Evolutionary conservation across 1,140 invertebrate genomes (phyloP).

Genomic region (Yoshiicerus persimilis): DNA sequence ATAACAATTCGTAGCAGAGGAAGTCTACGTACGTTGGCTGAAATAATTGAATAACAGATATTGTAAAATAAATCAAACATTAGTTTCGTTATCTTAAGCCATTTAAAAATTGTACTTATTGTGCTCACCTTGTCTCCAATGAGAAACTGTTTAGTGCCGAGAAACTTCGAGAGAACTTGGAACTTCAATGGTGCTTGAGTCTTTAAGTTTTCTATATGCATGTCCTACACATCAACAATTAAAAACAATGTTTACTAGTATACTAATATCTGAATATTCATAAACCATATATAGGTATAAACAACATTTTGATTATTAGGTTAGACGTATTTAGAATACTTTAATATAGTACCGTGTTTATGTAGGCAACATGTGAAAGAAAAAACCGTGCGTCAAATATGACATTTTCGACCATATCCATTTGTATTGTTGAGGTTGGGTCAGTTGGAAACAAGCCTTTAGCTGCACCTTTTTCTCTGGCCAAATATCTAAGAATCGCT

Average conservation of each 20-base stretch:
- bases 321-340: too few relatives aligned
- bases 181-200: neutral
- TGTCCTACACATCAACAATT: neutral
- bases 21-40: conserved; percentile 59
- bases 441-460: neutral
- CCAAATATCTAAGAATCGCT: conserved; percentile 28
- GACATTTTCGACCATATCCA: neutral
- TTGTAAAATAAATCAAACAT: too few relatives aligned
- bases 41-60: neutral
- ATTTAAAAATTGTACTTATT: neutral
- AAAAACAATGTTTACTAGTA: neutral
- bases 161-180: neutral
- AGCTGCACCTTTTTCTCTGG: neutral
- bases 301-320: too few relatives aligned
- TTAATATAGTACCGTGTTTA: neutral
- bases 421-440: neutral
- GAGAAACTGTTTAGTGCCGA: neutral
- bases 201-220: neutral
- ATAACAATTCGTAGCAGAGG: conserved; percentile 56
- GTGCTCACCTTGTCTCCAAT: neutral
- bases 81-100: too few relatives aligned
- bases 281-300: too few relatives aligned
- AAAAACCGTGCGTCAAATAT: neutral
- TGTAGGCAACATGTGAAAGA: neutral
- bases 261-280: neutral